Base-by-base conservation (phyloP, 2,797 vertebrate species). In the Catamblyrhynchus diadema region DNA sequence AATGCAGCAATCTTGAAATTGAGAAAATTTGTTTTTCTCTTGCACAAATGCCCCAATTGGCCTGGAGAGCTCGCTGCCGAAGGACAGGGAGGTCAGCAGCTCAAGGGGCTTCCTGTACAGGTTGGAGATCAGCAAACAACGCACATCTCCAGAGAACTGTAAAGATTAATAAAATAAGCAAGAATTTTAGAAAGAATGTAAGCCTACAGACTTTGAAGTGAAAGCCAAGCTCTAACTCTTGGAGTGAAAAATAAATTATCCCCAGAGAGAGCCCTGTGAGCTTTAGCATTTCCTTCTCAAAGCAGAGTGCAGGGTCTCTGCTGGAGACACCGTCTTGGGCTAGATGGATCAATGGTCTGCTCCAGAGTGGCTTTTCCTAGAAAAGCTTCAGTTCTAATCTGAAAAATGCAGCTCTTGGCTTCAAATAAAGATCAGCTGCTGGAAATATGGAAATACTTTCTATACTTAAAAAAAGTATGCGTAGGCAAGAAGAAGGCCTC, bases 381-480 rank as follows among this genome's bases (percentile, higher is more conserved):
- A 97, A 97, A 93, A 95, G 70, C 91, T 92, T 88, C 75, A 64
- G 33, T 62, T 93, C 81, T 82, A 64, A 84, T 70, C 81, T 66
- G 64, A 95, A 95, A 93, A 97, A 94, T 71, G 82, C 88, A 90
- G 80, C 39, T 88, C 74, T 92, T 91, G 90, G 87, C 91, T 96
- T 95, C 66, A 94, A 93, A 94, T 94, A 94, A 90, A 90, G 93
- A 96, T 95, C 94, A 96, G 95, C 94, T 96, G 94, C 91, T 94
- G 53, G 57, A 97, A 97, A 97, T 93, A 90, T 93, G 93, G 95
- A 94, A 97, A 91, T 81, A 79, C 90, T 96, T 93, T 97, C 88
- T 94, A 96, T 65, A 88, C 83, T 88, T 92, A 83, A 96, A 96
- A 86, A 92, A 96, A 88, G 67, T 84, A 91, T 86, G 95, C 11